Evolutionary conservation across 2,888 invertebrate species (phyloP).

Genomic region (Campoplex capitator): DNA sequence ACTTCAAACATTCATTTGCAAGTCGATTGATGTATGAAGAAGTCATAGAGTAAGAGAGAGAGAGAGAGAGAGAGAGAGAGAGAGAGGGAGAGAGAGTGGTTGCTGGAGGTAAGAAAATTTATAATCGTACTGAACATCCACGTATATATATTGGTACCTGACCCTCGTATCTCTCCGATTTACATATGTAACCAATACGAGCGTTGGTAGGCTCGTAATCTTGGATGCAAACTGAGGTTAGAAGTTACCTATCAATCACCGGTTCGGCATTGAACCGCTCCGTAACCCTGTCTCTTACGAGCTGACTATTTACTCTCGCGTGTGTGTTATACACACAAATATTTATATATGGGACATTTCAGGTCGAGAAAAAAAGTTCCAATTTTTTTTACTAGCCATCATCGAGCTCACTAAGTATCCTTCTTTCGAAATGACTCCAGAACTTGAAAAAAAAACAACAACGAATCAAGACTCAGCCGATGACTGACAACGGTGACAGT

Average conservation of each 20-base stretch:
- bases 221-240: conserved; percentile 81
- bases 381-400: not conserved
- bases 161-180: conserved; percentile 72
- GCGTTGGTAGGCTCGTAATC: conserved; percentile 74
- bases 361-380: not conserved
- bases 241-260: conserved; percentile 82
- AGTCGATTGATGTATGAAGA: conserved; percentile 71
- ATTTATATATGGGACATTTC: conserved; percentile 2
- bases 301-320: conserved; percentile 28
- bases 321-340: not conserved
- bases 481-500: too few relatives aligned
- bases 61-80: conserved; percentile 19
- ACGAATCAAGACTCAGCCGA: too few relatives aligned
- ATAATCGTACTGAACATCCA: not conserved
- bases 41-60: not conserved
- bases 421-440: not conserved
- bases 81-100: conserved; percentile 14
- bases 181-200: conserved; percentile 76
- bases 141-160: conserved; percentile 23
- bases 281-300: conserved; percentile 60
- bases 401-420: not conserved
- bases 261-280: conserved; percentile 81
- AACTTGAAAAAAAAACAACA: too few relatives aligned
- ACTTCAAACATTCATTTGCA: conserved; percentile 76
- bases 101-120: conserved; percentile 15